Base-by-base conservation (phyloP, 92 coral and sea anemone genomes). In the Porites evermanni region DNA sequence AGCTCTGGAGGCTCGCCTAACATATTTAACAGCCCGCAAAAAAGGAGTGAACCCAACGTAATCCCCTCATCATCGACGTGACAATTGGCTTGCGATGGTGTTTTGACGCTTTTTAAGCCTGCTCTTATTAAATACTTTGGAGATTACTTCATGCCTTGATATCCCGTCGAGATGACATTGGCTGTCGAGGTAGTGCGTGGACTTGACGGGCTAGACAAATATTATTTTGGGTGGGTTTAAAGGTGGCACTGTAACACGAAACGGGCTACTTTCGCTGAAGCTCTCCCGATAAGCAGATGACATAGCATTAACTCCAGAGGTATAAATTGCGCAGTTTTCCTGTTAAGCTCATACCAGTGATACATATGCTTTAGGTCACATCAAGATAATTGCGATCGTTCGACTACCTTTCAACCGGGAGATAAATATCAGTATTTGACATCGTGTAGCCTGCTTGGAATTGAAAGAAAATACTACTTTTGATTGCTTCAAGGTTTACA, bases 371-470 rank as follows among this genome's bases (percentile, higher is more conserved):
- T 47, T 70, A 69, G 54, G 69, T 70, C 78, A 56, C 66, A 81
- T 81, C 78, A 70, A 56, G 86, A 59, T 81, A 81, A 70, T 61
- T 70, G 38, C 12, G 26, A 56, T 81, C 73, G 70, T 76, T 19
- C 60, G 67, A 54, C 76, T 12, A 56, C 63, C 56, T 80, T 53
- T 80, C 86, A 29, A 19, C 86, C 14, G 70, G 23, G 59, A 29
- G 86, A 81, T 81, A 81, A 56, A 81, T 32, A 81, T 81, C 78
- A 81, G 78, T 71, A 38, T 70, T 81, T 70, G 86, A 81, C 86
- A 80, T 10, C 63, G 20, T 29, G 32, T 53, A 53, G 64, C 64
- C 78, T 4, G 47, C 47, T 74, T 26, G 16, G 18, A 21, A 53
- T 53, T 74, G 78, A 74, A 53, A 74, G 78, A 80, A 80, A 51